Conservation (phyloP, 2,888 invertebrate genomes). For the Lasiommata megera region DNA sequence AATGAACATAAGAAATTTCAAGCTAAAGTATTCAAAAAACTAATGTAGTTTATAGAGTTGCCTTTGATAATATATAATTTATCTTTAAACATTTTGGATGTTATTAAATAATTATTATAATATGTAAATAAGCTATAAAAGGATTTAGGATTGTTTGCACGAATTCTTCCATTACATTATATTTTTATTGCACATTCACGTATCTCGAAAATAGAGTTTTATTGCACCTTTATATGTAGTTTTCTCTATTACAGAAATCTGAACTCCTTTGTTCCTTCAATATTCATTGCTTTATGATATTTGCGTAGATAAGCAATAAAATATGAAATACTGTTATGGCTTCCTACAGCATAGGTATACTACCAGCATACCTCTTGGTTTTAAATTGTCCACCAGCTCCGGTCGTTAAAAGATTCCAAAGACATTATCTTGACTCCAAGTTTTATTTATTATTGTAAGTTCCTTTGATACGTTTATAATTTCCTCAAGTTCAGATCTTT, state of each 20-base stretch:
- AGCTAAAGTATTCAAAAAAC: too few relatives aligned
- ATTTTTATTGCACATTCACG: constrained; percentile 3
- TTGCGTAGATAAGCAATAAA: constrained; percentile 45
- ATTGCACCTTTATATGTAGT: constrained; percentile 20
- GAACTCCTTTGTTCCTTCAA: constrained; percentile 37
- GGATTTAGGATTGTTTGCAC: constrained; percentile 1
- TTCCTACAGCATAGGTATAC: constrained; percentile 38
- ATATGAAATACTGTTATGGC: constrained; percentile 43
- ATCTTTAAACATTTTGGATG: too few relatives aligned
- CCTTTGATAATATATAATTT: too few relatives aligned
- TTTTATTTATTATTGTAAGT: background rate
- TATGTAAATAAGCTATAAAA: too few relatives aligned
- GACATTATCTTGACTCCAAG: background rate
- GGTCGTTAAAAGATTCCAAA: background rate
- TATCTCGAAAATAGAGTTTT: constrained; percentile 8
- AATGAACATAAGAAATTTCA: too few relatives aligned
- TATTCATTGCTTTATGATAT: constrained; percentile 43
- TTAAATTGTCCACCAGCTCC: background rate
- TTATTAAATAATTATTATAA: background rate
- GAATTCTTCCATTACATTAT: constrained; percentile 2
- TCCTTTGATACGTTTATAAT: too few relatives aligned
- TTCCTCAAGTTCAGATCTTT: too few relatives aligned
- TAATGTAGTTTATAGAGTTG: too few relatives aligned
- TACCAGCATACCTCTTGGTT: constrained; percentile 23
- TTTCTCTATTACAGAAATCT: constrained; percentile 20